These are phyloP conservation scores for Echinometra lucunter DNA, from an alignment of 53 echinoderm and acorn worm genomes.

Conservation along the genomic window DNA sequence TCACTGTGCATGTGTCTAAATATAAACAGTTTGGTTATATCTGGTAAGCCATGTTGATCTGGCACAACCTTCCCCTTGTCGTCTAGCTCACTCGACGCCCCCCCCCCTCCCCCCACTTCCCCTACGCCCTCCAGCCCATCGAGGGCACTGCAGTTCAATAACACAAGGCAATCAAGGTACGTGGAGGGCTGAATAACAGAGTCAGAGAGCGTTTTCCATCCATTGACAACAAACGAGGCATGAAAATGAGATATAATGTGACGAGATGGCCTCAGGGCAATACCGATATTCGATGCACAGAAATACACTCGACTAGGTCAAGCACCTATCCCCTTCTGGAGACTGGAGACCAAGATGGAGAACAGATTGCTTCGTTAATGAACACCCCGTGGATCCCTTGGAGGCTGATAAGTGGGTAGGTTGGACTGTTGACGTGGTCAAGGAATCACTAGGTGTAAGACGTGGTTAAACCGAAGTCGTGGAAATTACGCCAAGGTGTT, in stretches of 20 bases:
- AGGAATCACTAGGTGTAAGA: too few species aligned
- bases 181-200: not conserved
- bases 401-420: not conserved
- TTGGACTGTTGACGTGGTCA: too few species aligned
- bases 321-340: constrained; percentile 5
- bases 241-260: constrained; percentile 57
- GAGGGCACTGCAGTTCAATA: not conserved
- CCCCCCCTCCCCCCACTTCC: not conserved
- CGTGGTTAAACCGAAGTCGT: too few species aligned
- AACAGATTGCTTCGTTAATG: constrained; percentile 25
- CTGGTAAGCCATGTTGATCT: not conserved
- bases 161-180: not conserved
- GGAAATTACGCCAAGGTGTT: too few species aligned
- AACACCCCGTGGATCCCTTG: not conserved
- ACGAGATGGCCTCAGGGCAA: constrained; percentile 47
- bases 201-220: not conserved
- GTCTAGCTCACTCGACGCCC: not conserved
- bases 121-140: too few species aligned
- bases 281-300: constrained; percentile 64
- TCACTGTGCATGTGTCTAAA: not conserved
- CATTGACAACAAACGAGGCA: constrained; percentile 63
- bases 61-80: not conserved
- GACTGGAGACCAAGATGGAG: not conserved
- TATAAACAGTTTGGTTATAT: not conserved
- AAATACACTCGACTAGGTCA: constrained; percentile 61